A percentile compares a stretch with the other conserved stretches of the same genome.
phyloP scores from a whole-genome alignment of 2,888 invertebrate genomes.

The Xestia c-nigrum region DNA sequence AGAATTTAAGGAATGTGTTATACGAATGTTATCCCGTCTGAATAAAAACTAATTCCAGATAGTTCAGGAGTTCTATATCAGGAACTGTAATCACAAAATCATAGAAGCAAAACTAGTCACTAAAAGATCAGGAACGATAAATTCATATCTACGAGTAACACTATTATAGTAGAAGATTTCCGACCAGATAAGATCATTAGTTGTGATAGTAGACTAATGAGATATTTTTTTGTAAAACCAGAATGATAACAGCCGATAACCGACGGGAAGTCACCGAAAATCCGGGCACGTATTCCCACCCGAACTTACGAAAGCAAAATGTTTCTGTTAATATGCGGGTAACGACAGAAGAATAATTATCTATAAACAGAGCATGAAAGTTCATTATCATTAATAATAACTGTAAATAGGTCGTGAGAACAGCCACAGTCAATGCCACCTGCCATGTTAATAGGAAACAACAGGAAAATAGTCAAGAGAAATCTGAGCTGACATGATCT shows the following conservation, averaged over 20 bases:
- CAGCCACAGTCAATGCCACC: constrained; percentile 28
- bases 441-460: constrained; percentile 39
- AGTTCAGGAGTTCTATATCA: background rate
- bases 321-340: constrained; percentile 8
- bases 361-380: constrained; percentile 34
- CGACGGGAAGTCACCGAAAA: constrained; percentile 5
- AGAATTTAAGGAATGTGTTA: background rate
- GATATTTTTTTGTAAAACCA: background rate
- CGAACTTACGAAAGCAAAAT: constrained; percentile 17
- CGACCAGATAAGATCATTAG: background rate
- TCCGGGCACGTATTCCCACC: constrained; percentile 18
- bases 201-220: background rate
- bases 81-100: background rate
- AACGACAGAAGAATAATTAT: constrained; percentile 25
- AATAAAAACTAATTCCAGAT: background rate
- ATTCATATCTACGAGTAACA: background rate
- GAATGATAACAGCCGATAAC: constrained; percentile 1
- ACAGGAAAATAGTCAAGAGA: constrained; percentile 33
- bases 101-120: background rate
- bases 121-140: background rate
- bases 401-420: constrained; percentile 43
- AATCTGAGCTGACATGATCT: constrained; percentile 38
- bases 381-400: constrained; percentile 41
- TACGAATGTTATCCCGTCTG: background rate
- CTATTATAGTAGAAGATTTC: background rate